Evolutionary conservation across 2,888 invertebrate species (phyloP).

Genomic region (Pyrochroa serraticornis): DNA sequence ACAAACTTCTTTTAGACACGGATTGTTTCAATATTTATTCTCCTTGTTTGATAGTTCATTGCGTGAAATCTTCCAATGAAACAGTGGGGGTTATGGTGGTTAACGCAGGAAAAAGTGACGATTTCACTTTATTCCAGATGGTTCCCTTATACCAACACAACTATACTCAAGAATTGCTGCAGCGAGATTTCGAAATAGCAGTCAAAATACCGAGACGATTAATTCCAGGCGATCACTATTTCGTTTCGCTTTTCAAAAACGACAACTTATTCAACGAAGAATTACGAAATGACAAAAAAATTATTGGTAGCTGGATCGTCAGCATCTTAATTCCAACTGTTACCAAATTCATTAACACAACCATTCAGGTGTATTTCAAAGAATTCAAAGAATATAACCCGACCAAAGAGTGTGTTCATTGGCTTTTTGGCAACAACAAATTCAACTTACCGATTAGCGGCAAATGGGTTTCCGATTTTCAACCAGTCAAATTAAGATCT

Average conservation of each 20-base stretch:
- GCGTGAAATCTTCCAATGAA: neutral
- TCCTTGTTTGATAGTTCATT: neutral
- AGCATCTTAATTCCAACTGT: conserved; percentile 3
- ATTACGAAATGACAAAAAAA: neutral
- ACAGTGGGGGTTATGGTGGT: neutral
- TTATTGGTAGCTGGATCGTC: conserved; percentile 8
- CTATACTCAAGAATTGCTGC: neutral
- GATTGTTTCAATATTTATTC: neutral
- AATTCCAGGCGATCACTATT: neutral
- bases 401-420: conserved; percentile 2
- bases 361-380: conserved; percentile 11
- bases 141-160: neutral
- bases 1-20: neutral
- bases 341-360: neutral
- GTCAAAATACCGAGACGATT: neutral
- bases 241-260: conserved; percentile 2
- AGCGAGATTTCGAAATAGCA: conserved; percentile 6
- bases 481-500: neutral
- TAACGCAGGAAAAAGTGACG: neutral
- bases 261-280: conserved; percentile 9
- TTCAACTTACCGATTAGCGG: neutral
- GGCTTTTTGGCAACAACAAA: conserved; percentile 8
- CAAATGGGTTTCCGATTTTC: neutral
- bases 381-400: neutral
- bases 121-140: neutral